Percentiles rank a stretch among this genome's conserved stretches.
Conservation (phyloP, 1,140 invertebrate species). For the Arion vulgaris region DNA sequence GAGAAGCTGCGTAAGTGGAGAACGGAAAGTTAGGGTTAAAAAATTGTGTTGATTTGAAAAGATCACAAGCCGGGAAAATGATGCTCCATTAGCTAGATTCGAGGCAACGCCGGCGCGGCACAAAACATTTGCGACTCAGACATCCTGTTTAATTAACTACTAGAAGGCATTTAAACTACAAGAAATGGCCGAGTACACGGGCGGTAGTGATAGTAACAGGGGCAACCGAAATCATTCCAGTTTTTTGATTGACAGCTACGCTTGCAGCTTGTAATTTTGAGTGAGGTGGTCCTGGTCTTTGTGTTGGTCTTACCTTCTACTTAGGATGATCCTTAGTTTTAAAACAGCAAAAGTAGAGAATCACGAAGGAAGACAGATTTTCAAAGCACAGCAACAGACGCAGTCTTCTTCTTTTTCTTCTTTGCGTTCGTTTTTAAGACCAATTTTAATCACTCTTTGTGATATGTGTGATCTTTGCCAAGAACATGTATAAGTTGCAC, state of each 20-base stretch:
- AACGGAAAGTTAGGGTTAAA: background rate
- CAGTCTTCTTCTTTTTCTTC: too few relatives aligned
- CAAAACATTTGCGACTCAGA: background rate
- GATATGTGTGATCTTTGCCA: too few relatives aligned
- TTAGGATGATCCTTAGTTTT: background rate
- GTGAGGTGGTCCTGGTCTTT: background rate
- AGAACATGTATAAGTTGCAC: too few relatives aligned
- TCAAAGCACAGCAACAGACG: too few relatives aligned
- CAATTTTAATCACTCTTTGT: too few relatives aligned
- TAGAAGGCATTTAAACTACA: background rate
- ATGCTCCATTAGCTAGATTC: constrained; percentile 13
- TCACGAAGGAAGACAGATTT: too few relatives aligned
- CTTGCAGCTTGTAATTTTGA: background rate
- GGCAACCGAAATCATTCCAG: background rate
- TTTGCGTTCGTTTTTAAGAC: too few relatives aligned
- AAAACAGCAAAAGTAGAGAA: too few relatives aligned
- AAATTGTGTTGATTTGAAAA: background rate
- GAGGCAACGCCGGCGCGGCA: background rate
- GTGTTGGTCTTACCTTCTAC: background rate
- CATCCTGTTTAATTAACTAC: constrained; percentile 8
- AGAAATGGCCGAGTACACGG: background rate
- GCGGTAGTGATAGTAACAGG: constrained; percentile 7
- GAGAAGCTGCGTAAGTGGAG: background rate
- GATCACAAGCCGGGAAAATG: background rate
- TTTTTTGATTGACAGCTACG: constrained; percentile 14